phyloP scores from a whole-genome alignment of 2,797 vertebrate genomes.

The Apogon talboti region DNA sequence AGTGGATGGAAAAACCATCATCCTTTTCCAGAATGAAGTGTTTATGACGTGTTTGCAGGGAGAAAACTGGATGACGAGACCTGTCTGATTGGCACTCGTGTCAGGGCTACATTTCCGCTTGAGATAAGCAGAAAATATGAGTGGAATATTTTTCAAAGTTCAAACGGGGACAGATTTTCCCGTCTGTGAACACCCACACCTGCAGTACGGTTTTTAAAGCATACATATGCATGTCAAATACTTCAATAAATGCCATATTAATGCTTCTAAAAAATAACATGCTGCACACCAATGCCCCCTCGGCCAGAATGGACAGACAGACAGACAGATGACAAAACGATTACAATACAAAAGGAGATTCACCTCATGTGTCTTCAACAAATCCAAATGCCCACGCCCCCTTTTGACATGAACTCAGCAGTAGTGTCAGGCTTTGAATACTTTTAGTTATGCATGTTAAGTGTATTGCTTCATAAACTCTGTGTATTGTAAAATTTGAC shows the following conservation, averaged over 20 bases:
- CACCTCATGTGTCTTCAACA: slow-evolving; percentile 3
- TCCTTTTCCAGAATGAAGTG: slow-evolving; percentile 33
- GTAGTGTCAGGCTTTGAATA: neutral
- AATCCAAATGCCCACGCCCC: slow-evolving; percentile 12
- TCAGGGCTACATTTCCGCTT: slow-evolving; percentile 5
- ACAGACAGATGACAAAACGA: too few species aligned
- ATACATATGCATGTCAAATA: slow-evolving; percentile 37
- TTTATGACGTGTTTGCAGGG: slow-evolving; percentile 45
- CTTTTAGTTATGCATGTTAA: too few species aligned
- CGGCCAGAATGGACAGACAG: too few species aligned
- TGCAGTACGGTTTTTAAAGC: slow-evolving; percentile 33
- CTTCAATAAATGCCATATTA: slow-evolving; percentile 29
- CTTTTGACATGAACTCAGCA: slow-evolving; percentile 2
- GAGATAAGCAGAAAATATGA: slow-evolving; percentile 25
- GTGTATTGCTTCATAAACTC: neutral
- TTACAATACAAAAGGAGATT: too few species aligned
- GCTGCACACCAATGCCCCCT: too few species aligned
- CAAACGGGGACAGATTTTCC: slow-evolving; percentile 30
- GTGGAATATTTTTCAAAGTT: slow-evolving; percentile 2
- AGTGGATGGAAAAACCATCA: slow-evolving; percentile 65
- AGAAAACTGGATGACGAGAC: neutral
- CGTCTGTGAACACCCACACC: slow-evolving; percentile 33
- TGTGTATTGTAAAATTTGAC: too few species aligned
- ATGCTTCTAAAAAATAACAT: slow-evolving; percentile 34
- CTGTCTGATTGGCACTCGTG: slow-evolving; percentile 14